These are phyloP conservation scores for Nansenia antarctica DNA, from an alignment of 2,113 vertebrate species.

Conservation along the genomic window DNA sequence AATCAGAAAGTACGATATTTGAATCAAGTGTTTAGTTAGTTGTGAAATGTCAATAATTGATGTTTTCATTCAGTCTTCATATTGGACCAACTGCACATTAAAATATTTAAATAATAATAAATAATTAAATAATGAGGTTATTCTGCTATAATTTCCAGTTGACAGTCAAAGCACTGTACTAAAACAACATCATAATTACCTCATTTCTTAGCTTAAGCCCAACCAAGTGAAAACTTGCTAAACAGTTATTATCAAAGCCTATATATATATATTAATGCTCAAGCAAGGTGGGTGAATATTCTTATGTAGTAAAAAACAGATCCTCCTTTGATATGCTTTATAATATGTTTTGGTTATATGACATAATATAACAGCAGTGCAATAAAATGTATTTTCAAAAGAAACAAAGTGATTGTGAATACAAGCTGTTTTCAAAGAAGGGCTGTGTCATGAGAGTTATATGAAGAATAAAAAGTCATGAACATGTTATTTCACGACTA, in stretches of 20 bases:
- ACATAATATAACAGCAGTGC: background rate
- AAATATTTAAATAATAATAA: constrained; percentile 15
- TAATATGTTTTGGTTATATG: background rate
- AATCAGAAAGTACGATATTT: background rate
- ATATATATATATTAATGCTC: no score
- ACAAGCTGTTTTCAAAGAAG: background rate
- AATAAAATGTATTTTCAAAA: background rate
- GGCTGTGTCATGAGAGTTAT: background rate
- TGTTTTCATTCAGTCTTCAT: constrained; percentile 24
- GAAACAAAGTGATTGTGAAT: background rate
- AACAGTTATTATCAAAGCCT: no score
- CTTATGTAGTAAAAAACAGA: no score
- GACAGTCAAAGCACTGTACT: background rate
- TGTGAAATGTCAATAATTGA: background rate
- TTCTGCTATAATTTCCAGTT: background rate
- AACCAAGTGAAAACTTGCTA: no score
- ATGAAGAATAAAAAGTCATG: background rate
- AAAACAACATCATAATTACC: background rate
- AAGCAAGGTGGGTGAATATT: no score
- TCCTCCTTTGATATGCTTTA: no score
- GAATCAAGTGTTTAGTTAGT: background rate
- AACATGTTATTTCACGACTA: background rate
- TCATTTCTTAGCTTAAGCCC: background rate
- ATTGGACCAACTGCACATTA: constrained; percentile 23
- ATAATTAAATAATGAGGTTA: background rate